phyloP scores from a whole-genome alignment of 2,888 invertebrate species.

The Phengaris arion region DNA sequence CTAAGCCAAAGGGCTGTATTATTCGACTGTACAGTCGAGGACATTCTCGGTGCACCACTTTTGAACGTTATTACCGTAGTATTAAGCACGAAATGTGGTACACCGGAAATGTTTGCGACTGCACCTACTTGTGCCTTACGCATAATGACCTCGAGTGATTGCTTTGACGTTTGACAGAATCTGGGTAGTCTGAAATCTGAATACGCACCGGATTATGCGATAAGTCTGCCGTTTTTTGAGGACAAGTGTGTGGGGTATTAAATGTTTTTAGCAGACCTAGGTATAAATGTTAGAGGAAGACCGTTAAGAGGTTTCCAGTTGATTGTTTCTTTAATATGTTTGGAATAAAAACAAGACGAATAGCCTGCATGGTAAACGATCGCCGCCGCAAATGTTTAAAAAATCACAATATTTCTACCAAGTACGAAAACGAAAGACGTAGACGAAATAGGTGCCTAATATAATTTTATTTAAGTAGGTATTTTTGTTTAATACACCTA shows the following conservation, averaged over 20 bases:
- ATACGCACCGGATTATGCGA: constrained; percentile 8
- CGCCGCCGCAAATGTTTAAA: too few species aligned
- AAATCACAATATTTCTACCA: too few species aligned
- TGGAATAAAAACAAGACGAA: neutral
- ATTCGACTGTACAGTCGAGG: neutral
- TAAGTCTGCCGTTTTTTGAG: neutral
- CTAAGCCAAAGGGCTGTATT: constrained; percentile 12
- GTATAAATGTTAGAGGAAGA: neutral
- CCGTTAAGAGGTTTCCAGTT: neutral
- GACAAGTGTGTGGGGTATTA: constrained; percentile 10
- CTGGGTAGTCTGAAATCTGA: constrained; percentile 5
- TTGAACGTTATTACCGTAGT: neutral
- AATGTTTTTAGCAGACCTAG: neutral
- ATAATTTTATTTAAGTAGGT: too few species aligned
- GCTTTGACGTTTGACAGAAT: constrained; percentile 40
- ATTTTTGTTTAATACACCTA: too few species aligned
- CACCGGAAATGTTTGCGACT: neutral
- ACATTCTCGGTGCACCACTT: neutral
- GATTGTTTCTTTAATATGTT: neutral
- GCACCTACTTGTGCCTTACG: constrained; percentile 35
- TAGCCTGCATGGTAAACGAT: too few species aligned
- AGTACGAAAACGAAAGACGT: too few species aligned
- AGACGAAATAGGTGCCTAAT: too few species aligned
- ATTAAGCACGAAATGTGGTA: neutral
- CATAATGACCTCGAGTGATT: constrained; percentile 40